Evolutionary conservation across 1,140 invertebrate species (phyloP).

Genomic region (Andricus grossulariae): DNA sequence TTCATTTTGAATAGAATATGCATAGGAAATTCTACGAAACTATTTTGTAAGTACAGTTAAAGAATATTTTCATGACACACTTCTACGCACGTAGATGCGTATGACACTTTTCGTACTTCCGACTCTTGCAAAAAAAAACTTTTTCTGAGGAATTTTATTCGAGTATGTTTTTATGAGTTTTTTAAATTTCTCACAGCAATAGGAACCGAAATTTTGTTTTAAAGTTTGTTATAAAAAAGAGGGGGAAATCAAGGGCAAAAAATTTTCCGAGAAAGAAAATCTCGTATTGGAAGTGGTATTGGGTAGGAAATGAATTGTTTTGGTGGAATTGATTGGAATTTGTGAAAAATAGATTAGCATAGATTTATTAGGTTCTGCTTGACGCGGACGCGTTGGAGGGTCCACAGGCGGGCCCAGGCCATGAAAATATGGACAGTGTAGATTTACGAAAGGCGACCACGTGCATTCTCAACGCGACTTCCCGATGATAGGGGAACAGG

Average conservation of each 20-base stretch:
- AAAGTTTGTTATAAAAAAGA: not conserved
- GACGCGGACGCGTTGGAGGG: conserved; percentile 7
- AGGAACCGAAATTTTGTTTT: no score
- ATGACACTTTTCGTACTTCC: no score
- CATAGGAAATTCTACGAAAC: no score
- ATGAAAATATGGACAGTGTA: conserved; percentile 59
- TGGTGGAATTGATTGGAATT: not conserved
- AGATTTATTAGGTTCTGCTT: not conserved
- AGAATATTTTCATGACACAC: no score
- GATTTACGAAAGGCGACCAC: conserved; percentile 69
- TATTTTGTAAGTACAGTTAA: no score
- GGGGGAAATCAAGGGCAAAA: not conserved
- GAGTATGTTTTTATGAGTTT: no score
- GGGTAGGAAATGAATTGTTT: not conserved
- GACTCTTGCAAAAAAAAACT: no score
- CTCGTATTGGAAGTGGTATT: not conserved
- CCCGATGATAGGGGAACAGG: conserved; percentile 57
- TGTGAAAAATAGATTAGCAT: not conserved
- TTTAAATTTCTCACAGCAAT: no score
- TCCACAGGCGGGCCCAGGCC: conserved; percentile 37
- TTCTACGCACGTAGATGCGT: no score
- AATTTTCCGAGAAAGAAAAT: conserved; percentile 5
- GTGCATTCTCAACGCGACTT: conserved; percentile 74
- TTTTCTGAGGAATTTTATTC: no score
- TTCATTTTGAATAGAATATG: no score